Evolutionary conservation across 2,888 invertebrate genomes (phyloP), one percentile per base, ranked within the genome.

Genomic region (Euspilapteryx auroguttella): DNA sequence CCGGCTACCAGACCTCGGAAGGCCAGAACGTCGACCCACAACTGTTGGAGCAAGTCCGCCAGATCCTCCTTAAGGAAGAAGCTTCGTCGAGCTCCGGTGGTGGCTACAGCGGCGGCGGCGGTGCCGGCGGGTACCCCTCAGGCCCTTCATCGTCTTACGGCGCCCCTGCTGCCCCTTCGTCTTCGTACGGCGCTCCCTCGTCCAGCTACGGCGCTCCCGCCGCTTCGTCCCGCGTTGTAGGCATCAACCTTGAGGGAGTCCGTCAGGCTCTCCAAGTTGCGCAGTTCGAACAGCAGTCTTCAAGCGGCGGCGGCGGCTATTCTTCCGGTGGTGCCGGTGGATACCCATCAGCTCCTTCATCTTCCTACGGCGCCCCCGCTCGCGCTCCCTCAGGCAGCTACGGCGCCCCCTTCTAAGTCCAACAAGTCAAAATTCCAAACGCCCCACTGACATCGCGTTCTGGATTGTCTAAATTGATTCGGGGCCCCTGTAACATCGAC

Each of bases 201-300:
- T 79, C 78, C n/a, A 79, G 78, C 44, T 84, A 84, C 54, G 82
- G 85, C 32, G 83, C 73, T 30, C 86, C 87, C 32, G 65, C 69
- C 14, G 37, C 85, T 63, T 49, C 66, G 59, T 49, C 73, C 39
- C 81, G 86, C 43, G 89, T 91, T 31, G 88, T 89, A 41, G 91
- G 90, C 40, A 85, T 91, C 63, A 86, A 89, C 64, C 83, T 91
- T 37, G 91, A 90, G 47, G 89, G 87, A 37, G 87, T 90, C 49
- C 87, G 88, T 48, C 90, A 89, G 47, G 90, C 89, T 43, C 87
- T 91, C 66, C 90, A 91, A 59, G 90, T 91, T 37, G 91, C 91
- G 24, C 89, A 91, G 50, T 90, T 85, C 79, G 81, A 86, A 42
- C 89, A 89, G 69, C 61, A 78, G 37, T 73, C 75, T 58, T 68